Percentiles rank a stretch among this genome's conserved stretches.
phyloP scores from a whole-genome alignment of 2,797 vertebrate species.

The Pipistrellus pygmaeus region DNA sequence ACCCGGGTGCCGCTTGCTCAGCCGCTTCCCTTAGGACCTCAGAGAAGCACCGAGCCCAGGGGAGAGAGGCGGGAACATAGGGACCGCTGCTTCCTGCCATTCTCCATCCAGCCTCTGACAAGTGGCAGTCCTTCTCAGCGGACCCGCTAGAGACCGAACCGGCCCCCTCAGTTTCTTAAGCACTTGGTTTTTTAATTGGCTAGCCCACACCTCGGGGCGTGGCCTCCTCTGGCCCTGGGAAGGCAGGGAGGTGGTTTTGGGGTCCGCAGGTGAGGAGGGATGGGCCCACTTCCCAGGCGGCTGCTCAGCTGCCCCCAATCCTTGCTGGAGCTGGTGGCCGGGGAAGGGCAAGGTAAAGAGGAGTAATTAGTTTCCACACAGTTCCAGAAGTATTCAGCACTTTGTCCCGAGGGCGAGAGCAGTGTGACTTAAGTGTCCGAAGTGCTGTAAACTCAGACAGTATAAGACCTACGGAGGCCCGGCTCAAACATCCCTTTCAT shows the following conservation, averaged over 20 bases:
- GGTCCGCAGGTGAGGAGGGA: neutral
- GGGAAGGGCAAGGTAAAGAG: slow-evolving; percentile 27
- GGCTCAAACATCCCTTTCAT: neutral
- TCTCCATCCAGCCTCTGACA: neutral
- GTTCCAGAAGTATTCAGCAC: neutral
- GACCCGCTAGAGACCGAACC: neutral
- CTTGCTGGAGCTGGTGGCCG: neutral
- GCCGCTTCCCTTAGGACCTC: neutral
- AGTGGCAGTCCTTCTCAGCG: neutral
- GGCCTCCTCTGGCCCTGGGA: neutral
- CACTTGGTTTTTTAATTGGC: neutral
- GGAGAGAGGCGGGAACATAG: neutral
- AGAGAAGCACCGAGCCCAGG: neutral
- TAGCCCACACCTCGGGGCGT: no score
- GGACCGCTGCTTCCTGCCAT: neutral
- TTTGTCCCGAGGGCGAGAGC: neutral
- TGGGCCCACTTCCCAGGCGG: neutral
- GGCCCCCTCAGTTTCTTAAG: neutral
- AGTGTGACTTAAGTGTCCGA: neutral
- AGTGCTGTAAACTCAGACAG: neutral
- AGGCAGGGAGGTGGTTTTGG: neutral
- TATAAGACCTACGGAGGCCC: neutral
- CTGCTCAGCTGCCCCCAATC: neutral
- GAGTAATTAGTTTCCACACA: neutral
- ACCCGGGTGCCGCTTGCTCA: neutral